These are phyloP conservation scores for Stomatorhinus ivindoensis DNA, from an alignment of 2,113 vertebrate genomes.

Conservation along the genomic window DNA sequence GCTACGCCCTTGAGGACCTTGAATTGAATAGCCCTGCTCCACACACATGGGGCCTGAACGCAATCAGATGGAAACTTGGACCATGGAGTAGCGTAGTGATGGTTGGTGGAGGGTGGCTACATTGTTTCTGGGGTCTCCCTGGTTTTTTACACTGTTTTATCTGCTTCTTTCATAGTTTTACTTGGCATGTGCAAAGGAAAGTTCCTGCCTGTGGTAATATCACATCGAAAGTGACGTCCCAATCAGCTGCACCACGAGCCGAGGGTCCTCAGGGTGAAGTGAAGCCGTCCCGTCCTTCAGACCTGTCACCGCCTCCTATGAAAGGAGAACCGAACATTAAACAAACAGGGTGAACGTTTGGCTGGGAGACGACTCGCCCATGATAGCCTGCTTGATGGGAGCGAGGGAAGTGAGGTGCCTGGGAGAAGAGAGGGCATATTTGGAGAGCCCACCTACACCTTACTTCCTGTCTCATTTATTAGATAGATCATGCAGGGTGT, in stretches of 20 bases:
- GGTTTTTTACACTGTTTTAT: neutral
- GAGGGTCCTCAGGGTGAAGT: neutral
- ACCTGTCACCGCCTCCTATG: neutral
- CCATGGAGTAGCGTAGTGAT: neutral
- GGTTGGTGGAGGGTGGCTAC: neutral
- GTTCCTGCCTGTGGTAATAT: neutral
- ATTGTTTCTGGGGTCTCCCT: neutral
- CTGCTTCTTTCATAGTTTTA: neutral
- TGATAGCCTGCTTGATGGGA: neutral
- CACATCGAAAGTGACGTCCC: neutral
- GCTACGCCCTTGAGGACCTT: too few relatives aligned
- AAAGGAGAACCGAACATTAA: neutral
- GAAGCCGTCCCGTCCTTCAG: neutral
- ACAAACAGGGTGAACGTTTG: neutral
- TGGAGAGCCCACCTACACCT: neutral
- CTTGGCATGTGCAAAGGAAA: neutral
- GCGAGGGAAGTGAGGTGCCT: neutral
- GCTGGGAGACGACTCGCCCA: neutral
- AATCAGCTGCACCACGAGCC: neutral
- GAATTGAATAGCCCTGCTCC: neutral
- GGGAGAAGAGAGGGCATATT: neutral
- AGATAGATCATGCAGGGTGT: constrained; percentile 11
- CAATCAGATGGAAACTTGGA: neutral
- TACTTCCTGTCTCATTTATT: constrained; percentile 15
- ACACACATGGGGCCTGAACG: neutral